These are phyloP conservation scores for Artibeus lituratus DNA, from an alignment of 2,797 vertebrate genomes.

Conservation along the genomic window DNA sequence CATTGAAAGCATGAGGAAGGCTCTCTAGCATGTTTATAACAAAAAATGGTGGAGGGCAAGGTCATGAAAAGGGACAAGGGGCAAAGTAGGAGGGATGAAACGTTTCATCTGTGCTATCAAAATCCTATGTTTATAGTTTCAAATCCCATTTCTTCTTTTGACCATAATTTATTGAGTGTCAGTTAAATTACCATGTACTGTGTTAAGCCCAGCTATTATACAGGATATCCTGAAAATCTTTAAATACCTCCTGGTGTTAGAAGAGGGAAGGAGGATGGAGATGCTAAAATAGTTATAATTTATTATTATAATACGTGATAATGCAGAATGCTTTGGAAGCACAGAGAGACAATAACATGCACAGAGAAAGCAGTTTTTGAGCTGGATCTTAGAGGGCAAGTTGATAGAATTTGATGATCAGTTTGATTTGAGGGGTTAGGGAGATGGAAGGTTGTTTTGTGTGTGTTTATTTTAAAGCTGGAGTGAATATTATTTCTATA, in stretches of 20 bases:
- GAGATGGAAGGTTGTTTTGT: background rate
- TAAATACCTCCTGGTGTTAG: background rate
- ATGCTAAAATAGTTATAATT: background rate
- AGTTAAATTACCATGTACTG: background rate
- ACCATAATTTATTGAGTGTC: background rate
- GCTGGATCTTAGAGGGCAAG: background rate
- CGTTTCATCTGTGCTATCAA: background rate
- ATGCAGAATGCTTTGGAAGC: background rate
- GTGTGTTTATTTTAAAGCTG: background rate
- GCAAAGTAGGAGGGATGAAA: background rate
- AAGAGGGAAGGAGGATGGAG: background rate
- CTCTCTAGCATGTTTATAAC: background rate
- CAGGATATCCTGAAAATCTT: background rate
- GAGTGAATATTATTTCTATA: background rate
- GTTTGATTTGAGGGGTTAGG: background rate
- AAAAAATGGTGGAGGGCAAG: background rate
- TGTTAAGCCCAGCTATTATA: background rate
- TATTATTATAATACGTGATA: background rate
- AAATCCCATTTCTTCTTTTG: constrained; percentile 15
- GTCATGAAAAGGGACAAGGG: background rate
- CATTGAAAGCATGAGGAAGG: background rate
- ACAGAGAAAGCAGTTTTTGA: background rate
- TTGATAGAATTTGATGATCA: background rate
- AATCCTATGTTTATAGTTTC: background rate
- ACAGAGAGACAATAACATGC: background rate